phyloP scores from a whole-genome alignment of 2,888 invertebrate genomes.

The Phortica magna region DNA sequence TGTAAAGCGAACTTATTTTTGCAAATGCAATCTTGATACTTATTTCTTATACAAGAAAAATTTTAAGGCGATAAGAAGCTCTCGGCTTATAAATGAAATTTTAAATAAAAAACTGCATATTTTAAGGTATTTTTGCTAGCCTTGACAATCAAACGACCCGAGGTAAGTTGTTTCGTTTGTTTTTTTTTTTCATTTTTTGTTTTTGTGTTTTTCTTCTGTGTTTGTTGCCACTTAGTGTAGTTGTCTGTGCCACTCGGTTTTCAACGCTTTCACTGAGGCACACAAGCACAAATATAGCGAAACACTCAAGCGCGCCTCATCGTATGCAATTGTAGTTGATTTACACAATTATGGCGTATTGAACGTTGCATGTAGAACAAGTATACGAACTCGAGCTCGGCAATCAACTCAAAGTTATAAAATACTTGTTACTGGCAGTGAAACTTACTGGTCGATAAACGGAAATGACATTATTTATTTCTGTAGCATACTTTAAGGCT shows the following conservation, averaged over 20 bases:
- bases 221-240: constrained; percentile 3
- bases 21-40: not conserved
- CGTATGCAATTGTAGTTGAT: constrained; percentile 30
- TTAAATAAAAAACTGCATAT: not conserved
- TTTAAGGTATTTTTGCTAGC: not conserved
- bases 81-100: not conserved
- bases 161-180: not conserved
- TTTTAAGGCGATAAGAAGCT: not conserved
- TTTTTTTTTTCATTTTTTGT: not conserved
- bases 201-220: constrained; percentile 5
- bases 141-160: not conserved
- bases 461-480: constrained; percentile 7
- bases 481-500: constrained; percentile 9
- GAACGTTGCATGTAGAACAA: constrained; percentile 4
- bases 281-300: not conserved
- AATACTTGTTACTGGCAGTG: not conserved
- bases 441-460: not conserved
- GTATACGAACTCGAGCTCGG: not conserved
- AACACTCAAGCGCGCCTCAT: not conserved
- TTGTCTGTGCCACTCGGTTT: not conserved
- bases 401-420: not conserved
- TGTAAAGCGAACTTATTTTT: no score
- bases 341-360: constrained; percentile 21
- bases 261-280: not conserved
- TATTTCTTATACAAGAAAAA: no score